These are phyloP conservation scores for Melanophora roralis DNA, from an alignment of 2,888 invertebrate genomes.

Conservation along the genomic window DNA sequence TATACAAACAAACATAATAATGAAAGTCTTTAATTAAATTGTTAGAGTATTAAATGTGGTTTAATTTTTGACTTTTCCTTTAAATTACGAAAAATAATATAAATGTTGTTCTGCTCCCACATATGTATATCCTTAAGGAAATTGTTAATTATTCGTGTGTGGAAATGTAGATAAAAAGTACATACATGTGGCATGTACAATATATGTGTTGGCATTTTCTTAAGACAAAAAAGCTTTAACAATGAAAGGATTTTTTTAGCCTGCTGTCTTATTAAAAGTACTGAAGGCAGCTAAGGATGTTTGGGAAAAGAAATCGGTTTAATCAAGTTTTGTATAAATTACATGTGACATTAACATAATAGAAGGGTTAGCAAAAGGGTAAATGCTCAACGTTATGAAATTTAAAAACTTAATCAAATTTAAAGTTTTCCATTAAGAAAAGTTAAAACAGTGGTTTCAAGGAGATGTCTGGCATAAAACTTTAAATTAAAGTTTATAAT, in stretches of 20 bases:
- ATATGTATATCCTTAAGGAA: slow-evolving; percentile 20
- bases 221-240: background rate
- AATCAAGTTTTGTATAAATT: slow-evolving; percentile 1
- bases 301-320: background rate
- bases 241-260: slow-evolving; percentile 7
- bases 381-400: background rate
- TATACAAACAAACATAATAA: slow-evolving; percentile 15
- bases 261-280: background rate
- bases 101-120: background rate
- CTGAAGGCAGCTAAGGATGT: slow-evolving; percentile 5
- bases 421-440: background rate
- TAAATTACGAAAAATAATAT: slow-evolving; percentile 1
- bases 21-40: slow-evolving; percentile 52
- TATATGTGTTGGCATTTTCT: background rate
- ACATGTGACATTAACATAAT: slow-evolving; percentile 1
- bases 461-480: no score
- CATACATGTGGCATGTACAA: background rate
- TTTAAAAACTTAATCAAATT: background rate
- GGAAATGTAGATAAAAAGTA: background rate
- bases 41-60: slow-evolving; percentile 45
- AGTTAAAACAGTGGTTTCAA: no score
- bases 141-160: slow-evolving; percentile 25
- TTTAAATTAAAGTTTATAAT: no score
- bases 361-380: background rate
- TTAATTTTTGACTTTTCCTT: slow-evolving; percentile 13